These are phyloP conservation scores for Calycopis cecrops DNA, from an alignment of 1,140 invertebrate genomes.

Conservation along the genomic window DNA sequence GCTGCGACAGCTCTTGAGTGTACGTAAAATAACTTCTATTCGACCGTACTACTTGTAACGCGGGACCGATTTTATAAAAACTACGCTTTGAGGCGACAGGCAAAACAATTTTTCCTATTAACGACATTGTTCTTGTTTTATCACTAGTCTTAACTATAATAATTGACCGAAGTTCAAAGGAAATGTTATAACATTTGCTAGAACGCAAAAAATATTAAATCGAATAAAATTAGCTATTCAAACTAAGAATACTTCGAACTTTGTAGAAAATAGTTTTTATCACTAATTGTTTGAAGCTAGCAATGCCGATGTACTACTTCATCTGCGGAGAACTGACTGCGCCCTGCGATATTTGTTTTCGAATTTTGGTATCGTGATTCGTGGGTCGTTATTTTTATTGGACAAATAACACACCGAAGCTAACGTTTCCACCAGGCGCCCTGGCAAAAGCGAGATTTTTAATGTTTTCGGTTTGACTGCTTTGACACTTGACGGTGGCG, in stretches of 20 bases:
- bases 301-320: constrained; percentile 3
- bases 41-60: constrained; percentile 43
- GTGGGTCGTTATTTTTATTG: too few relatives aligned
- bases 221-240: too few relatives aligned
- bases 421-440: too few relatives aligned
- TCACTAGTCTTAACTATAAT: neutral
- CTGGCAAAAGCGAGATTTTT: too few relatives aligned
- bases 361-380: too few relatives aligned
- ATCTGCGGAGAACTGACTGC: neutral
- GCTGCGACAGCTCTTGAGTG: constrained; percentile 74
- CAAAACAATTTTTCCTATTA: constrained; percentile 51
- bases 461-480: too few relatives aligned
- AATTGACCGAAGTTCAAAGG: too few relatives aligned
- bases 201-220: too few relatives aligned
- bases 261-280: neutral
- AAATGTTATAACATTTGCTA: too few relatives aligned
- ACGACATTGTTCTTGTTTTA: constrained; percentile 43
- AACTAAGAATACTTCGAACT: neutral
- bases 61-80: constrained; percentile 46
- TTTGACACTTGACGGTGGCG: neutral
- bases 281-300: neutral
- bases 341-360: neutral
- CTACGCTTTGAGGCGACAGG: constrained; percentile 45
- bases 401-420: too few relatives aligned
- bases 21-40: constrained; percentile 75